Conservation (phyloP, 2,888 invertebrate species). For the Pemphredon lugubris region DNA sequence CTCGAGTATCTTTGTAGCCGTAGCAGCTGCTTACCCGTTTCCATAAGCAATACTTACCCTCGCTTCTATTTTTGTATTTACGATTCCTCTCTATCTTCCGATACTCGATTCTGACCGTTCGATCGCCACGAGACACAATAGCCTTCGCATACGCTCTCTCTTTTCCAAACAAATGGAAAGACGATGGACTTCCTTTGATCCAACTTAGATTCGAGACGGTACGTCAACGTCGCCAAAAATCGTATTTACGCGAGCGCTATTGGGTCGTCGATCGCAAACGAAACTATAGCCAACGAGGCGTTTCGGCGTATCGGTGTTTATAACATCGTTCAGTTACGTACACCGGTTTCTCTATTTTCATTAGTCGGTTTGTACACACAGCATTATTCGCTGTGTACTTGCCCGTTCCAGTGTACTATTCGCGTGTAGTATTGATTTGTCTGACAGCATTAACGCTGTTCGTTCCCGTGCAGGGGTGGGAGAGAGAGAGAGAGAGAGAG, state of each 20-base stretch:
- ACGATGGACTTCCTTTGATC: slow-evolving; percentile 33
- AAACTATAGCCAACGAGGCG: slow-evolving; percentile 42
- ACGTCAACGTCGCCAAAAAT: slow-evolving; percentile 22
- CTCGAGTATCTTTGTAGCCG: not conserved
- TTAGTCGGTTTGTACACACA: slow-evolving; percentile 43
- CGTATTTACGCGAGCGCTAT: slow-evolving; percentile 31
- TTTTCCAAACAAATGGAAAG: slow-evolving; percentile 36
- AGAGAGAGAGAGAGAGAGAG: too few species aligned
- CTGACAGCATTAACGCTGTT: slow-evolving; percentile 28
- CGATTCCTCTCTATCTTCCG: slow-evolving; percentile 30
- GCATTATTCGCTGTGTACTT: slow-evolving; percentile 38
- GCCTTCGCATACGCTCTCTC: slow-evolving; percentile 11
- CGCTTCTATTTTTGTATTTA: slow-evolving; percentile 20
- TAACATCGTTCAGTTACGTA: slow-evolving; percentile 61
- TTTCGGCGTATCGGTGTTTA: slow-evolving; percentile 45
- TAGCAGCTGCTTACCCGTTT: slow-evolving; percentile 4
- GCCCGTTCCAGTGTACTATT: slow-evolving; percentile 51
- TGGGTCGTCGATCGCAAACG: slow-evolving; percentile 22
- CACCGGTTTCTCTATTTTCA: slow-evolving; percentile 49
- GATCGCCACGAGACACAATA: slow-evolving; percentile 33
- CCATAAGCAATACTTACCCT: not conserved
- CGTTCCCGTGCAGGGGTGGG: slow-evolving; percentile 39
- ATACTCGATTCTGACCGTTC: slow-evolving; percentile 26
- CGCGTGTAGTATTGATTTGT: slow-evolving; percentile 58
- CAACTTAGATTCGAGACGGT: not conserved